Evolutionary conservation across 2,113 vertebrate species (phyloP), one percentile per base, ranked within the genome.

Genomic region (Myiagra hebetior): DNA sequence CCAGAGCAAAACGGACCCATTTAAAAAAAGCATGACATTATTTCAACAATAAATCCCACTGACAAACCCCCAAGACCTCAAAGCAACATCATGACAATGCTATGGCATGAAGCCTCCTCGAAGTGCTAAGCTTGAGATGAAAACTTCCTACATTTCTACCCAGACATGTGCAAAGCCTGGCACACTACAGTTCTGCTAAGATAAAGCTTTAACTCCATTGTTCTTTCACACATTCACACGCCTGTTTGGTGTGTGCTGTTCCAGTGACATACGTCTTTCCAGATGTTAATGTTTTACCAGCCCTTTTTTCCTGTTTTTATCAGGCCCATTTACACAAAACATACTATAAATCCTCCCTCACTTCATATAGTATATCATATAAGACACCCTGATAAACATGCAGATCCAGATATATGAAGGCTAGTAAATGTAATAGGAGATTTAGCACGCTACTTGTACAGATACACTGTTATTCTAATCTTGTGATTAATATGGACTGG

Each of bases 211-310:
- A 83, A 80, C 89, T 94, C 59, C 88, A 33, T 85, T 75, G 27
- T 76, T 94, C 75, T 15, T 33, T 94, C 91, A 87, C 42, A 73
- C 49, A 52, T 82, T 79, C 76, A 26, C 23, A 63, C 0, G 0
- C 8, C 5, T 50, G 33, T 53, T 85, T 85, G 91, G 72, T 83
- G 91, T 41, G 67, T 55, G 85, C 93, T 95, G 18, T 41, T 52
- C 84, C 85, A 74, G 85, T 96, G 97, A 95, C 98, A 97, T 98
- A 97, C 91, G 33, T 94, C 97, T 91, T 91, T 96, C 96, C 98
- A 98, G 98, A 98, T 98, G 98, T 97, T 98, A 56, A 73, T 92
- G 86, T 96, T 97, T 97, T 80, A 96, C 92, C 39, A 19, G 85
- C 90, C 87, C 76, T 93, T 95, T 96, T 96, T 95, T 85, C 63